Conservation (phyloP, 2,797 vertebrate genomes). For the Rhodeus uyekii region DNA sequence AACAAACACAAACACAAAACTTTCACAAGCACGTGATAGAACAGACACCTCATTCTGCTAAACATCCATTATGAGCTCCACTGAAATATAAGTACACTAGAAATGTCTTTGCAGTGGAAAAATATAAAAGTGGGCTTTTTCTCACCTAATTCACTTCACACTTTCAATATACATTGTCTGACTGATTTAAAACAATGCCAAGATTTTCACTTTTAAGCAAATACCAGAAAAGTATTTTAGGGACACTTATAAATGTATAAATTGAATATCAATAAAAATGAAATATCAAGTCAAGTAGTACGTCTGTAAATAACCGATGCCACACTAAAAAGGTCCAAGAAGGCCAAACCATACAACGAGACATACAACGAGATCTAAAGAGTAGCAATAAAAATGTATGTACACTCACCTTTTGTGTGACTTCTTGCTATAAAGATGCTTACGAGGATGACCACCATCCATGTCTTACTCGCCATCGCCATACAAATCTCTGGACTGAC, state of each 20-base stretch:
- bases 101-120: slow-evolving; percentile 26
- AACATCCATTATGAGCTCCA: neutral
- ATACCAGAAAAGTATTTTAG: neutral
- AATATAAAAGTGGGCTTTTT: neutral
- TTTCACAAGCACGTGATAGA: slow-evolving; percentile 11
- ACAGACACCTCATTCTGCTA: neutral
- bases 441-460: slow-evolving; percentile 43
- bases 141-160: neutral
- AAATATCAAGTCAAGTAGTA: neutral
- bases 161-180: neutral
- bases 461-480: slow-evolving; percentile 53
- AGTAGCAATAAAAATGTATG: neutral
- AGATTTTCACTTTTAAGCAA: neutral
- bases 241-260: neutral
- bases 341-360: neutral
- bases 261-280: neutral
- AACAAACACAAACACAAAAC: slow-evolving; percentile 37
- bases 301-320: neutral
- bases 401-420: slow-evolving; percentile 64
- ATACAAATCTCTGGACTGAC: neutral
- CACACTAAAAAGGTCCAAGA: neutral
- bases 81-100: neutral
- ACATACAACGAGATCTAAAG: neutral
- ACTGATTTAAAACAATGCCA: neutral
- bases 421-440: slow-evolving; percentile 50